These are phyloP conservation scores for Enteromius viviparus DNA, from an alignment of 2,797 vertebrate species.

Conservation along the genomic window DNA sequence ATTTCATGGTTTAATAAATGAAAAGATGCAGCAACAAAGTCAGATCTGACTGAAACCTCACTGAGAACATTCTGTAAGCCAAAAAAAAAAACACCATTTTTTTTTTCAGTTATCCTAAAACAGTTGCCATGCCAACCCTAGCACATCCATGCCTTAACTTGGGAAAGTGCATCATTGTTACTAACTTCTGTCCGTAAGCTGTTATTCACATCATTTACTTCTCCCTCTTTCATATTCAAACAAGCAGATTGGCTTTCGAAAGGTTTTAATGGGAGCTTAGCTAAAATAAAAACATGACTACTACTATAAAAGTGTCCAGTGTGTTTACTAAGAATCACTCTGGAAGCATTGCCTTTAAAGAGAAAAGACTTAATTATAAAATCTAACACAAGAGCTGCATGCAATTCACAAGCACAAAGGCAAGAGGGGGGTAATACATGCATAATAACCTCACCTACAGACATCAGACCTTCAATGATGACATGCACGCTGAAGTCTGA, in stretches of 20 bases:
- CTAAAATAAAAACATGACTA: not conserved
- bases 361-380: conserved; percentile 6
- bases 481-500: not conserved
- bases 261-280: not conserved
- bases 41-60: conserved; percentile 6
- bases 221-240: conserved; percentile 1
- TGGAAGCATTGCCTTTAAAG: not conserved
- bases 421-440: not conserved
- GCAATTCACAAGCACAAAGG: not conserved
- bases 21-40: not conserved
- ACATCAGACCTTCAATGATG: not conserved
- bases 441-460: conserved; percentile 6
- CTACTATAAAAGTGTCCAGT: not conserved
- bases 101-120: conserved; percentile 49
- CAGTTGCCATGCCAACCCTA: conserved; percentile 65
- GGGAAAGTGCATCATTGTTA: conserved; percentile 42
- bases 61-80: conserved; percentile 40
- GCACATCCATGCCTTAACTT: conserved; percentile 55
- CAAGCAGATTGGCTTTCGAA: not conserved
- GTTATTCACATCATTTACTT: conserved; percentile 38
- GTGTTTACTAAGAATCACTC: not conserved
- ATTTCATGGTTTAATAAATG: not conserved
- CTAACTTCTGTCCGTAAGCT: conserved; percentile 44
- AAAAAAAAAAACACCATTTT: too few species aligned
- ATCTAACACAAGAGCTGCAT: not conserved